These are phyloP conservation scores for Heliconius hewitsoni DNA, from an alignment of 1,140 invertebrate genomes.

Conservation along the genomic window DNA sequence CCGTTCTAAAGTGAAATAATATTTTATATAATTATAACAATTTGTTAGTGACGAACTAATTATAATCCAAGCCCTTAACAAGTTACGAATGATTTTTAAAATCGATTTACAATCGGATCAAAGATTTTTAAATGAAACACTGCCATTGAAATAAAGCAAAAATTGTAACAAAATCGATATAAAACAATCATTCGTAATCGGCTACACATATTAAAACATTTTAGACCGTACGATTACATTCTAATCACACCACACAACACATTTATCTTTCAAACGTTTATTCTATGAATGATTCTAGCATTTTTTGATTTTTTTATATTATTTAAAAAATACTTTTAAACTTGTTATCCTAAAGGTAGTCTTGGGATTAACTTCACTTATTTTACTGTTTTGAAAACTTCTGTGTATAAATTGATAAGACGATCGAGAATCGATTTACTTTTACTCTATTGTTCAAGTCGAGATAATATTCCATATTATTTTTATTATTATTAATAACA, in stretches of 20 bases:
- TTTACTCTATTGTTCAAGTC: background rate
- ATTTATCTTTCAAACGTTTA: background rate
- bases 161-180: background rate
- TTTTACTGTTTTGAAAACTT: background rate
- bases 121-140: background rate
- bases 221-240: background rate
- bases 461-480: background rate
- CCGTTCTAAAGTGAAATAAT: too few relatives aligned
- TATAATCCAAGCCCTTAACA: background rate
- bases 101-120: background rate
- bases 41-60: background rate
- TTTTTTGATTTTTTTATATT: background rate
- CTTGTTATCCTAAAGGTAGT: background rate
- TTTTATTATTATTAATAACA: background rate
- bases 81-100: background rate
- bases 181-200: background rate
- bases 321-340: background rate
- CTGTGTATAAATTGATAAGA: background rate
- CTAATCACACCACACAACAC: conserved; percentile 1
- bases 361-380: background rate
- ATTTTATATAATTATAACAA: background rate
- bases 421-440: background rate
- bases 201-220: background rate
- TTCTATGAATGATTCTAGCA: background rate
- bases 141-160: too few relatives aligned